Base-by-base conservation (phyloP, 2,797 vertebrate genomes). In the Pterois miles region DNA sequence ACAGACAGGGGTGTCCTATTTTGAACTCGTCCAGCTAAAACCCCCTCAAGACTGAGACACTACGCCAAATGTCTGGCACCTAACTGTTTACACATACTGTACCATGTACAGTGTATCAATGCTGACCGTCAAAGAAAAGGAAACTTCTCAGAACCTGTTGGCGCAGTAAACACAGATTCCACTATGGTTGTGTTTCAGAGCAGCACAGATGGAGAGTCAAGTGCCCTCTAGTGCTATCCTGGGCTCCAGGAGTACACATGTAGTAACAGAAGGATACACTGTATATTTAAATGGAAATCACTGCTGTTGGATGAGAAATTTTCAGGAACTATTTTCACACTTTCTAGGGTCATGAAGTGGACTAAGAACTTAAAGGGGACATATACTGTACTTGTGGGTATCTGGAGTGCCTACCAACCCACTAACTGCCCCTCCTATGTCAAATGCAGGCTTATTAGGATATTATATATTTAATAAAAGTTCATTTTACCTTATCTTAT, bases 201-300 rank as follows among this genome's bases (percentile, higher is more conserved):
- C 14, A 33, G 53, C 40, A 57, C 36, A 74, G 46, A 40, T 7
- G 23, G 65, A 69, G 77, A 68, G 76, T 78, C 29, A 58, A 59
- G 82, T 58, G 80, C 78, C 85, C 82, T 87, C 85, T 87, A 66
- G 71, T 81, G 82, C 34, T 57, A 12, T 5, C 29, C 12, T 29
- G 20, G 14, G 27, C 57, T 56, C 5, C 20, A 23, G 8, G 14
- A 46, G 13, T 29, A 20, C 4, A 43, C 40, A 43, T 43, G 40
- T 14, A 8, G 36, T 20, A 10, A 43, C 40, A 64, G 18, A 20
- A 2, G 23, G 68, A 43, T 11, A n/a, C n/a, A n/a, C n/a, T n/a
- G n/a, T n/a, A 5, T 29, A 53, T 56, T 53, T 29, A 34, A 60
- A 54, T 27, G 31, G 52, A 59, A 27, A 27, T 64, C 8, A 23